phyloP scores from a whole-genome alignment of 2,113 vertebrate genomes.

The Nannobrachium achirus region DNA sequence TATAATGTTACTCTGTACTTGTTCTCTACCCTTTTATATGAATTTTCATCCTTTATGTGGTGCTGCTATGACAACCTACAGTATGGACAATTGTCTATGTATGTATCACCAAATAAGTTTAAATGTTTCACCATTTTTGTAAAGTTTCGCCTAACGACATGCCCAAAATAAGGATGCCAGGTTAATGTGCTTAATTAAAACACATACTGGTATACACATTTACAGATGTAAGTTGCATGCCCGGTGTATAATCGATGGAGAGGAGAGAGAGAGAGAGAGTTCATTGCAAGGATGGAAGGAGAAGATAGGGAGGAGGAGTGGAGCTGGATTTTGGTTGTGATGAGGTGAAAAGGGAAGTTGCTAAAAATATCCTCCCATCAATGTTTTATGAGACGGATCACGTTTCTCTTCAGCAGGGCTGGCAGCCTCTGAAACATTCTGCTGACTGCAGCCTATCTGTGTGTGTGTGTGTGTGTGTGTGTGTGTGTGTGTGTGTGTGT shows the following conservation, averaged over 20 bases:
- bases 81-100: no score
- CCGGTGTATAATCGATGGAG: not conserved
- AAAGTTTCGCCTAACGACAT: no score
- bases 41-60: no score
- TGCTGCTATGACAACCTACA: no score
- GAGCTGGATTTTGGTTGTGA: constrained; percentile 24
- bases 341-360: constrained; percentile 56
- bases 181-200: no score
- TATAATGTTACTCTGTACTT: no score
- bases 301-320: not conserved
- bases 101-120: no score
- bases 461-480: not conserved
- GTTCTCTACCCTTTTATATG: no score
- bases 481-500: not conserved
- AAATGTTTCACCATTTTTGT: no score
- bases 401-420: constrained; percentile 59
- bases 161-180: no score
- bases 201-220: no score
- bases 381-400: constrained; percentile 72
- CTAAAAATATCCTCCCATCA: constrained; percentile 71
- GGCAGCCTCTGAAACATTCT: constrained; percentile 57
- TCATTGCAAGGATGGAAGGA: constrained; percentile 1
- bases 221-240: no score
- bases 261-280: not conserved
- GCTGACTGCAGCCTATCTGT: constrained; percentile 41